Base-by-base conservation (phyloP, 2,888 invertebrate species). In the Willowsia nigromaculata region DNA sequence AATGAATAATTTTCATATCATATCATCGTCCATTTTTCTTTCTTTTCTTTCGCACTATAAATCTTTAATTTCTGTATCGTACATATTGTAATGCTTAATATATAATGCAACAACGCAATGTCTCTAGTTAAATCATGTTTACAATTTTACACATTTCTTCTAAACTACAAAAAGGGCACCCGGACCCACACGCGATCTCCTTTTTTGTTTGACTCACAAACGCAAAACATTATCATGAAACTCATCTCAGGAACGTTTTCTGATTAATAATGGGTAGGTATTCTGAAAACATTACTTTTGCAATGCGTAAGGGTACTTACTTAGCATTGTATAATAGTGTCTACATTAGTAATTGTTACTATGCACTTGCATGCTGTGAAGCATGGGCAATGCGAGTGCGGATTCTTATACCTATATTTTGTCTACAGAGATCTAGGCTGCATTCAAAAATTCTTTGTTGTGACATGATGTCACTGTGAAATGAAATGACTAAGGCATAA, bases 181-280 rank as follows among this genome's bases (percentile, higher is more conserved):
- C 74, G 74, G 47, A 74, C n/a, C n/a, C n/a, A n/a, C 74, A 40
- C 68, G 47, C 74, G 47, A 15, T 47, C 74, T 22, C 74, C 27
- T 47, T 74, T 43, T 74, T 47, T 68, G 33, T 43, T 74, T 74
- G 74, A 74, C 74, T 74, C 74, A 74, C 13, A 74, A 74, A 37
- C 18, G 9, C 9, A 68, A 74, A 74, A 47, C 43, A 74, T 81
- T 81, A 81, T 56, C 62, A 37, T 81, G 59, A 62, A 40, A 62
- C 18, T 59, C 81, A 81, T 81, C 81, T 62, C 13, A 18, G 59
- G 40, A 62, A 56, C 59, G 18, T 37, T 13, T 81, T 81, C 9
- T 68, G 33, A 68, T 13, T n/a, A 68, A 68, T 68, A 37, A 53
- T 0, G 56, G 27, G 56, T 11, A 53, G 56, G 56, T 56, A 25